Evolutionary conservation across 2,113 vertebrate genomes (phyloP).

Genomic region (Cairina moschata): DNA sequence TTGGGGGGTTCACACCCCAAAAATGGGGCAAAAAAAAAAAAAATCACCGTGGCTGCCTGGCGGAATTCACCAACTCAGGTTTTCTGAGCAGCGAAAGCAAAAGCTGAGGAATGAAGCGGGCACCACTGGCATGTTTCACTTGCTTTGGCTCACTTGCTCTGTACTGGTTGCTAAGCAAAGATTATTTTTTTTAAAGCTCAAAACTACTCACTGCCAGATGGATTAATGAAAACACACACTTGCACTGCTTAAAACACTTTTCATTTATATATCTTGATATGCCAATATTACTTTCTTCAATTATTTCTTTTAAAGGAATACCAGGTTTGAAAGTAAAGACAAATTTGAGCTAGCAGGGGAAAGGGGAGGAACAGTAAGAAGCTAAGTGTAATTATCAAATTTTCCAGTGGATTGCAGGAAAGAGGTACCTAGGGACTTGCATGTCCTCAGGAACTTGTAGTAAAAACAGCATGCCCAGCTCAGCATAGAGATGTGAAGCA

Average conservation of each 20-base stretch:
- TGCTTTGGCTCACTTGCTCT: slow-evolving; percentile 12
- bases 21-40: no score
- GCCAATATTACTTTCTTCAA: background rate
- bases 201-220: slow-evolving; percentile 57
- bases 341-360: background rate
- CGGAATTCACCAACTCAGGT: background rate
- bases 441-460: background rate
- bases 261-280: slow-evolving; percentile 29
- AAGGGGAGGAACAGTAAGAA: background rate
- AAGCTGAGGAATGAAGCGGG: background rate
- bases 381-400: background rate
- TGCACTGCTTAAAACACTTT: slow-evolving; percentile 16
- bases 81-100: background rate
- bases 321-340: background rate
- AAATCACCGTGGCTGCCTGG: no score
- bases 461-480: slow-evolving; percentile 10
- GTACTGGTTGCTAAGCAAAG: slow-evolving; percentile 60
- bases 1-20: no score
- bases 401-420: background rate
- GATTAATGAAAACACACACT: slow-evolving; percentile 65
- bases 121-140: slow-evolving; percentile 22
- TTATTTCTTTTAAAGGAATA: slow-evolving; percentile 6
- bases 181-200: background rate
- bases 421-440: background rate
- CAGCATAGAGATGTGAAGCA: slow-evolving; percentile 28